Conservation (phyloP, 2,797 vertebrate genomes). For the Urosaurus nigricauda region DNA sequence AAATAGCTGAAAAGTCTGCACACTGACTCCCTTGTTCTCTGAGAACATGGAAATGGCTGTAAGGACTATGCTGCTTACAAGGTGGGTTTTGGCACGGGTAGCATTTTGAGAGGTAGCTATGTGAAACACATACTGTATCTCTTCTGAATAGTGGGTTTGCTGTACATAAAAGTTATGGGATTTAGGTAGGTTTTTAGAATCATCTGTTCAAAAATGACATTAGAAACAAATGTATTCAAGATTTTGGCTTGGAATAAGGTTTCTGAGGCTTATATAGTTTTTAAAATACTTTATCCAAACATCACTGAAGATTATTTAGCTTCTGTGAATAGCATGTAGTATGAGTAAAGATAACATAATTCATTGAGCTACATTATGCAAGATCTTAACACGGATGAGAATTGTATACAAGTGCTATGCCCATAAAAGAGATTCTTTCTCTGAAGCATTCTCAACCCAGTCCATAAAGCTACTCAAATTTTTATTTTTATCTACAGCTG, state of each 20-base stretch:
- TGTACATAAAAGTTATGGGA: neutral
- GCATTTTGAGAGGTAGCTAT: no score
- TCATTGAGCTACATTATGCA: neutral
- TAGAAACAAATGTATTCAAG: neutral
- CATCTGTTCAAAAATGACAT: neutral
- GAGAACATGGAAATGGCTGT: no score
- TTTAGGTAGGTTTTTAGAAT: neutral
- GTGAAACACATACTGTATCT: no score
- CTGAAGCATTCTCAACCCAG: neutral
- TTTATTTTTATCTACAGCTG: conserved; percentile 19
- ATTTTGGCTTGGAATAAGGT: neutral
- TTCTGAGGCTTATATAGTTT: neutral
- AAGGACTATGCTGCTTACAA: no score
- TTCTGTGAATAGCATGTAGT: neutral
- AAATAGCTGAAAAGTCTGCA: no score
- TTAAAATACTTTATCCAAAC: neutral
- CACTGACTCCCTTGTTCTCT: no score
- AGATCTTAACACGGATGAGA: neutral
- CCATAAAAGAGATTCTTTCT: no score
- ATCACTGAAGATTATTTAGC: neutral
- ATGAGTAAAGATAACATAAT: neutral
- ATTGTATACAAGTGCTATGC: neutral
- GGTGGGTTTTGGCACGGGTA: no score
- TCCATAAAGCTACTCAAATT: neutral
- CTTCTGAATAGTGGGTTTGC: neutral